A percentile compares a stretch with the other conserved stretches of the same genome.
Conservation (phyloP, 2,113 vertebrate species). For the Dendrocopos noguchii region DNA sequence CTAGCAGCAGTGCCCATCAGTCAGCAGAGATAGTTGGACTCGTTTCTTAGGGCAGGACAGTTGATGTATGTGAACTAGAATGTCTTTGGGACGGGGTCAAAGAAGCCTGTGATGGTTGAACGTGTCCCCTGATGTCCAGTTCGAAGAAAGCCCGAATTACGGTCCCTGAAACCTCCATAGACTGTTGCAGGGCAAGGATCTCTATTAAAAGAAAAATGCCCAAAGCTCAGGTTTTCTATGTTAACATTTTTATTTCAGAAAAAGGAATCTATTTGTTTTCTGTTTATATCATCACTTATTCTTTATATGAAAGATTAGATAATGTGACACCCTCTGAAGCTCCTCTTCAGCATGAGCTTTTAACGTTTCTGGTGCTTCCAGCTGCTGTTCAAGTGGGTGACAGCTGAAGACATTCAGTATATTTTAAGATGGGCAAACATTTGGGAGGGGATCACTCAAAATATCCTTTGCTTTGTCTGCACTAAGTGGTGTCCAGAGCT, state of each 20-base stretch:
- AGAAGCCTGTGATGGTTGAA: not conserved
- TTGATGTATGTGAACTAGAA: not conserved
- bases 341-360: not conserved
- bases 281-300: not conserved
- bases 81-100: not conserved
- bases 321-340: not conserved
- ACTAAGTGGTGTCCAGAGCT: not conserved
- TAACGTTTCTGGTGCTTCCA: conserved; percentile 12
- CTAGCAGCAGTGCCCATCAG: conserved; percentile 7
- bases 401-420: not conserved
- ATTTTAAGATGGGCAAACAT: not conserved
- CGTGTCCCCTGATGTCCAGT: not conserved
- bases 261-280: not conserved
- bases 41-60: not conserved
- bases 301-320: not conserved
- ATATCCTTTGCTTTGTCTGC: not conserved
- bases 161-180: not conserved
- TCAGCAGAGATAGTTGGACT: conserved; percentile 9
- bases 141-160: not conserved
- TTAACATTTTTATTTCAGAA: not conserved
- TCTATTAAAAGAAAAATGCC: not conserved
- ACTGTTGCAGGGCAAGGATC: not conserved
- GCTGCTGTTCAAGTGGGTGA: conserved; percentile 5
- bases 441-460: not conserved
- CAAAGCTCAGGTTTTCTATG: not conserved